Evolutionary conservation across 2,888 invertebrate species (phyloP).

Genomic region (Drosophila neutralis): DNA sequence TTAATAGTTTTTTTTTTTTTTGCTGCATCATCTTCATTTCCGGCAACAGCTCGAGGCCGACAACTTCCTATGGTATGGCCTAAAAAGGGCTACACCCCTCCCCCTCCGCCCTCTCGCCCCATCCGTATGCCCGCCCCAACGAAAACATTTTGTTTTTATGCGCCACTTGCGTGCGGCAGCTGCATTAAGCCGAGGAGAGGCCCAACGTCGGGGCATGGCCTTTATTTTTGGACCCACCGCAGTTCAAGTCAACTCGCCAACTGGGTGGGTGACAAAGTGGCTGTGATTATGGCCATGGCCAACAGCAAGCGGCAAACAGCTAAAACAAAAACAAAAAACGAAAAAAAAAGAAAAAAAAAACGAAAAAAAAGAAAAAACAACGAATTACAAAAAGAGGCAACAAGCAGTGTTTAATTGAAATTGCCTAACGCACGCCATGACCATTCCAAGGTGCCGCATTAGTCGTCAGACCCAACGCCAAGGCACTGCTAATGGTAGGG

Average conservation of each 20-base stretch:
- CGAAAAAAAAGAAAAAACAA: not conserved
- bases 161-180: conserved; percentile 76
- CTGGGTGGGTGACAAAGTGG: conserved; percentile 78
- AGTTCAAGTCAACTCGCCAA: conserved; percentile 43
- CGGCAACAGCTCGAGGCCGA: conserved; percentile 69
- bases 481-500: not conserved
- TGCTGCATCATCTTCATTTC: conserved; percentile 81
- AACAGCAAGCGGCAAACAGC: conserved; percentile 15
- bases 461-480: conserved; percentile 73
- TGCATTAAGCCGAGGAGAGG: conserved; percentile 60
- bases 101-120: too few relatives aligned
- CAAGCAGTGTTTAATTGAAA: conserved; percentile 72
- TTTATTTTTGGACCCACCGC: conserved; percentile 43
- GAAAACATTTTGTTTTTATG: conserved; percentile 76
- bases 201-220: conserved; percentile 30
- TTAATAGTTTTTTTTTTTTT: conserved; percentile 64
- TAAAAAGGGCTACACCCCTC: conserved; percentile 5
- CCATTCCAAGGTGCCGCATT: conserved; percentile 78
- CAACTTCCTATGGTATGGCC: conserved; percentile 59
- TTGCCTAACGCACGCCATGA: conserved; percentile 77
- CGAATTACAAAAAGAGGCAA: conserved; percentile 1
- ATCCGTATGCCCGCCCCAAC: conserved; percentile 6
- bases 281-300: conserved; percentile 72
- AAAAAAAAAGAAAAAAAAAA: not conserved
- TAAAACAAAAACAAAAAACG: conserved; percentile 2